A percentile compares a stretch with the other conserved stretches of the same genome.
These are phyloP conservation scores for Furcifer pardalis DNA, from an alignment of 2,797 vertebrate species.

Conservation along the genomic window DNA sequence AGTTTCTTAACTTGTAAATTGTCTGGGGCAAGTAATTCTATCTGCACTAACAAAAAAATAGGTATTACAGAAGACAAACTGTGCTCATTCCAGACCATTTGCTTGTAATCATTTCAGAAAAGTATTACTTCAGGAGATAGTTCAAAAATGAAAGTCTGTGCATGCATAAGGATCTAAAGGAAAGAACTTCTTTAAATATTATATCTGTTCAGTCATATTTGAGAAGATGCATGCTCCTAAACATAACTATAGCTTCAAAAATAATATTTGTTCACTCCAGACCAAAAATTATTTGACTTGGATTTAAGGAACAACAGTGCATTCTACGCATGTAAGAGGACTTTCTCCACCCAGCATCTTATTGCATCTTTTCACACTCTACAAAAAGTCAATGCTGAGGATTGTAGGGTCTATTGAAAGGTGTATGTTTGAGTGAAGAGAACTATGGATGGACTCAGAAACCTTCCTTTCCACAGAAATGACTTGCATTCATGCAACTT, in stretches of 20 bases:
- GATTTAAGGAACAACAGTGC: not conserved
- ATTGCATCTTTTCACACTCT: not conserved
- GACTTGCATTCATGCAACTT: not conserved
- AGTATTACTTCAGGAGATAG: not conserved
- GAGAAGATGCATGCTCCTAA: not conserved
- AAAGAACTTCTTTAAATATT: not conserved
- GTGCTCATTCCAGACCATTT: not conserved
- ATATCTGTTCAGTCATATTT: not conserved
- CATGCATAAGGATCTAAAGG: not conserved
- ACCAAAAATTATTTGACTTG: not conserved
- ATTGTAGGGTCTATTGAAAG: not conserved
- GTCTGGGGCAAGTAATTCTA: rapidly evolving
- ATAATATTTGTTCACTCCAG: not conserved
- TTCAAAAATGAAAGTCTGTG: slow-evolving; percentile 7
- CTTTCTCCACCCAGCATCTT: not conserved
- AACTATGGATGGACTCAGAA: not conserved
- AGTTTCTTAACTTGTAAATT: rapidly evolving
- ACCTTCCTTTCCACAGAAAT: not conserved
- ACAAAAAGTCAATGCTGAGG: not conserved
- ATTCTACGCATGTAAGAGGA: not conserved
- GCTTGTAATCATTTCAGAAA: not conserved
- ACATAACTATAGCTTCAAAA: not conserved
- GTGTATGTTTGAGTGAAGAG: not conserved
- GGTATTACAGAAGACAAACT: not conserved
- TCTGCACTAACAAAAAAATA: not conserved